Conservation (phyloP, 2,113 vertebrate genomes). For the Apeltes quadracus region DNA sequence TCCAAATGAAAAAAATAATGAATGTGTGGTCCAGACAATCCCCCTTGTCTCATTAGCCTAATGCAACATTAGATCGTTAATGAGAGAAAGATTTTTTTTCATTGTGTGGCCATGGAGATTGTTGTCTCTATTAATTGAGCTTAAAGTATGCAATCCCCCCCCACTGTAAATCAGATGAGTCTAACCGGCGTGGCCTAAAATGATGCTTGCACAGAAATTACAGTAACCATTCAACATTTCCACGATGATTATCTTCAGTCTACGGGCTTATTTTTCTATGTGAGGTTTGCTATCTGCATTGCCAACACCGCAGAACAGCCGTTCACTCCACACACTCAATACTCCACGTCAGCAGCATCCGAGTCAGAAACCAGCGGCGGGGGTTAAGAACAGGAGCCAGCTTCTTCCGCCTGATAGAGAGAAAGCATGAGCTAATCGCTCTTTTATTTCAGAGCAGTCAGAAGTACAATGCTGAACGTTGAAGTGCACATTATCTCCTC, state of each 20-base stretch:
- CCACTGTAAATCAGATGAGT: constrained; percentile 26
- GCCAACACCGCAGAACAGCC: constrained; percentile 22
- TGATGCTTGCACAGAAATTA: constrained; percentile 14
- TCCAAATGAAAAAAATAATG: constrained; percentile 12
- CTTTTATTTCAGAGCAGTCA: constrained; percentile 11
- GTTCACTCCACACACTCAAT: neutral
- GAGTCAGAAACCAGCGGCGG: constrained; percentile 8
- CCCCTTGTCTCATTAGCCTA: constrained; percentile 46
- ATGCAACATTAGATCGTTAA: constrained; percentile 53
- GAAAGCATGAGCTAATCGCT: constrained; percentile 3
- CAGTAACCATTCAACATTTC: constrained; percentile 1
- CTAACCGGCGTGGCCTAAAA: constrained; percentile 24
- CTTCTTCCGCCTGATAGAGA: neutral
- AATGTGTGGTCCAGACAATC: constrained; percentile 5
- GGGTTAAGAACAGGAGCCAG: constrained; percentile 20
- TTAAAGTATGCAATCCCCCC: constrained; percentile 45
- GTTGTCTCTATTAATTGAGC: constrained; percentile 52
- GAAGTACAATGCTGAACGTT: constrained; percentile 26
- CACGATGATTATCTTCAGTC: neutral
- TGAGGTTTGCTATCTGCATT: constrained; percentile 2
- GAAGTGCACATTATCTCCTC: constrained; percentile 26
- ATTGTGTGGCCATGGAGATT: constrained; percentile 24
- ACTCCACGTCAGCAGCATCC: constrained; percentile 10
- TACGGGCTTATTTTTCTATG: constrained; percentile 14
- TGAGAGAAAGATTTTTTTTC: constrained; percentile 40